A percentile compares a stretch with the other conserved stretches of the same genome.
phyloP scores from a whole-genome alignment of 2,797 vertebrate species.

The Hemibagrus guttatus region DNA sequence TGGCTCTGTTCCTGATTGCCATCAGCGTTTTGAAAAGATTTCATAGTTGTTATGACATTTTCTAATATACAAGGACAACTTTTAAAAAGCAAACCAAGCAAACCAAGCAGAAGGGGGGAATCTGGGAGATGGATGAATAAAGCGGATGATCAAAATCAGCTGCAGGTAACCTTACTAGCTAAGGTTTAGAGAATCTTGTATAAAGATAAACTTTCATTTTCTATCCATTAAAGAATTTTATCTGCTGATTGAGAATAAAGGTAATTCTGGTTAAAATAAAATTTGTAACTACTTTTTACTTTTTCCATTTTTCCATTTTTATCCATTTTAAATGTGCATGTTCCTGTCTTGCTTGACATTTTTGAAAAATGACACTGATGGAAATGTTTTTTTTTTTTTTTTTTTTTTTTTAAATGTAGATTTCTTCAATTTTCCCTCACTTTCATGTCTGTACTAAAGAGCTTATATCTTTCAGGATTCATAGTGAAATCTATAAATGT shows the following conservation, averaged over 20 bases:
- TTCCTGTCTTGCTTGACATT: background rate
- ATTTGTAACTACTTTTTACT: background rate
- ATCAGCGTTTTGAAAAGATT: background rate
- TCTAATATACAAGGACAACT: background rate
- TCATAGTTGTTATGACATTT: constrained; percentile 14
- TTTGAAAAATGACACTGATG: constrained; percentile 10
- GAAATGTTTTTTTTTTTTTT: background rate
- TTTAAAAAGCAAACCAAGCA: background rate
- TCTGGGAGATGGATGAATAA: background rate
- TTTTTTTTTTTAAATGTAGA: background rate
- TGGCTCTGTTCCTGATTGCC: constrained; percentile 11
- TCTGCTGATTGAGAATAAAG: background rate
- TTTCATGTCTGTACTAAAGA: constrained; percentile 19
- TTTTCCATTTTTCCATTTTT: background rate
- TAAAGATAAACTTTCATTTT: constrained; percentile 20
- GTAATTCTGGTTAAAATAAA: background rate
- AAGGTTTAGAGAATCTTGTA: background rate
- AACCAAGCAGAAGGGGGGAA: background rate
- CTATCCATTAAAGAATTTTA: constrained; percentile 7
- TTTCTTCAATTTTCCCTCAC: background rate
- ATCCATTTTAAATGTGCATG: background rate
- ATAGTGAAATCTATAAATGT: constrained; percentile 43
- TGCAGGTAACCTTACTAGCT: background rate
- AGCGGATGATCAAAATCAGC: background rate
- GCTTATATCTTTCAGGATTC: constrained; percentile 21